These are phyloP conservation scores for Bothrops jararaca DNA, from an alignment of 2,113 vertebrate genomes.

Conservation along the genomic window DNA sequence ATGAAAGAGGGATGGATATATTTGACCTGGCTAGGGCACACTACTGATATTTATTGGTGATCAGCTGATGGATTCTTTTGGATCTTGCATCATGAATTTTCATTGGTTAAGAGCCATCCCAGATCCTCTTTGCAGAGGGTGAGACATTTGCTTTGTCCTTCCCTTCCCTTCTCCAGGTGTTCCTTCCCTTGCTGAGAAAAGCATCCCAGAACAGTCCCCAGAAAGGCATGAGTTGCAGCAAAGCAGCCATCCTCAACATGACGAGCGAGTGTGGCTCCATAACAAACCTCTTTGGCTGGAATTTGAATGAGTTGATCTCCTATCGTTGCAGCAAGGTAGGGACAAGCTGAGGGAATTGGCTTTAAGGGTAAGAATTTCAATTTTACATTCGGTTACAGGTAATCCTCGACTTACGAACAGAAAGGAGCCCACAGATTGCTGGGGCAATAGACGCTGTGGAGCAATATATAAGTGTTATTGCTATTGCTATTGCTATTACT, in stretches of 20 bases:
- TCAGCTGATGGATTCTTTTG: not conserved
- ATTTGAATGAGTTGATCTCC: accelerated
- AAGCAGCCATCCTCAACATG: slow-evolving; percentile 1
- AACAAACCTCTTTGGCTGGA: not conserved
- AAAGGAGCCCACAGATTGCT: no score
- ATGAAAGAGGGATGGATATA: not conserved
- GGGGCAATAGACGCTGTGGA: no score
- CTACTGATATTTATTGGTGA: not conserved
- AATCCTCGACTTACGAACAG: no score
- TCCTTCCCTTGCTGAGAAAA: slow-evolving; percentile 1
- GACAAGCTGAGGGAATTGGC: no score
- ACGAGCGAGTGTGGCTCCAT: not conserved
- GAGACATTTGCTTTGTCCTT: not conserved
- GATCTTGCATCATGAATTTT: not conserved
- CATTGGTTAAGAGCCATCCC: not conserved
- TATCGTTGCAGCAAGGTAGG: slow-evolving; percentile 18
- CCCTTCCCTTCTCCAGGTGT: not conserved
- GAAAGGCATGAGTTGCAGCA: slow-evolving; percentile 15
- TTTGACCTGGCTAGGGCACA: not conserved
- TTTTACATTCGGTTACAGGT: not conserved
- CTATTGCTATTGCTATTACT: no score
- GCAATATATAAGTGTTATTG: no score
- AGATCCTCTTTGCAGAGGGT: no score
- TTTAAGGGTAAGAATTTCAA: not conserved
- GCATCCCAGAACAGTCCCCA: not conserved